phyloP scores from a whole-genome alignment of 2,113 vertebrate species.

The Rhinoptilus africanus region DNA sequence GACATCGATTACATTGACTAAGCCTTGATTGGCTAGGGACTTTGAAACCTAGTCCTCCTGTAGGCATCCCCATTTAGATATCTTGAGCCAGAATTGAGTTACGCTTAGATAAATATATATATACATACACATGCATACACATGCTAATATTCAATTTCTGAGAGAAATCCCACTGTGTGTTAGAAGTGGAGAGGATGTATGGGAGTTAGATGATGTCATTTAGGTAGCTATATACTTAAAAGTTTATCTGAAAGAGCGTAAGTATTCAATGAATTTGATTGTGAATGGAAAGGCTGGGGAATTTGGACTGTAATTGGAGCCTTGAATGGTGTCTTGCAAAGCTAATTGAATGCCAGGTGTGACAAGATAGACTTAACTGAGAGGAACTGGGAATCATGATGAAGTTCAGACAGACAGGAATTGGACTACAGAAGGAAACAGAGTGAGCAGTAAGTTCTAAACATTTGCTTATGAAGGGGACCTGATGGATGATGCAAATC shows the following conservation, averaged over 20 bases:
- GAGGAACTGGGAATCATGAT: neutral
- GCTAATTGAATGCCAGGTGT: neutral
- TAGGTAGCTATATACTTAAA: neutral
- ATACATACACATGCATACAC: rapidly evolving
- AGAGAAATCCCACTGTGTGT: neutral
- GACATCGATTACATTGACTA: neutral
- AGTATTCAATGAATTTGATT: neutral
- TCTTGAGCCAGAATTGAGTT: neutral
- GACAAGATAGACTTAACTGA: neutral
- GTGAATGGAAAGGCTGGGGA: neutral
- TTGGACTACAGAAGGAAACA: neutral
- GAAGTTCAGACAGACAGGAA: neutral
- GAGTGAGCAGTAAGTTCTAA: neutral
- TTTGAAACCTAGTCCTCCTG: neutral
- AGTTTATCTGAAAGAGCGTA: neutral
- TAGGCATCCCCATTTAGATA: neutral
- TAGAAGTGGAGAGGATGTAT: neutral
- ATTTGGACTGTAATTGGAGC: neutral
- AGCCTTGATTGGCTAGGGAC: neutral
- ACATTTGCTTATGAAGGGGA: neutral
- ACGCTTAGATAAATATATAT: neutral
- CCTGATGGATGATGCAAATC: neutral
- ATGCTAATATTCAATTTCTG: neutral
- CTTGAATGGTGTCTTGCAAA: neutral
- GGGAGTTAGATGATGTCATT: neutral